Conservation (phyloP, 2,888 invertebrate genomes). For the Neoscelio sp. region DNA sequence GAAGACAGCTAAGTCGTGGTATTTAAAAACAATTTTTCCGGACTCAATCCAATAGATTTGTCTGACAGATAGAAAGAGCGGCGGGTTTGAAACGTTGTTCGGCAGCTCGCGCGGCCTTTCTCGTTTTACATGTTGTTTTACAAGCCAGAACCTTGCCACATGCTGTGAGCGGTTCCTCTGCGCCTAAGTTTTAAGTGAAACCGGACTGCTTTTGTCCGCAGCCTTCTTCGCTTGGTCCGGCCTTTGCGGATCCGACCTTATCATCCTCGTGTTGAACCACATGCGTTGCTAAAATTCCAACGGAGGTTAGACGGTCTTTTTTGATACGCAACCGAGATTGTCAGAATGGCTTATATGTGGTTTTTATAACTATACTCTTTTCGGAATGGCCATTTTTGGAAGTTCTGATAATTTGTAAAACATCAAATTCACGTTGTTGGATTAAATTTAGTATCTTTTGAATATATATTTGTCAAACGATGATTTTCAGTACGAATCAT, state of each 20-base stretch:
- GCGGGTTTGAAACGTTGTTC: constrained; percentile 48
- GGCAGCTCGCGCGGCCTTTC: constrained; percentile 71
- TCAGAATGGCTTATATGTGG: constrained; percentile 32
- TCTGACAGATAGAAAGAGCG: constrained; percentile 72
- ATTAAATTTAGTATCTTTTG: constrained; percentile 54
- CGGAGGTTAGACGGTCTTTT: constrained; percentile 51
- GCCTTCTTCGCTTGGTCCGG: constrained; percentile 36
- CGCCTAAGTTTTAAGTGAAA: constrained; percentile 68
- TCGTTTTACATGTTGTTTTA: constrained; percentile 82
- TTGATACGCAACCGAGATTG: constrained; percentile 51
- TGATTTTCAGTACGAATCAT: too few relatives aligned
- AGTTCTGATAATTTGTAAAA: constrained; percentile 63
- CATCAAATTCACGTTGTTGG: constrained; percentile 42
- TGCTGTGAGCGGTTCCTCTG: constrained; percentile 69
- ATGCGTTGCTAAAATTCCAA: constrained; percentile 65
- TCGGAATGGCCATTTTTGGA: constrained; percentile 49
- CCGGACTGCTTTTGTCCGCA: constrained; percentile 66
- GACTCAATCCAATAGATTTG: constrained; percentile 71
- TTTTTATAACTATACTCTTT: constrained; percentile 52
- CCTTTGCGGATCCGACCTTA: constrained; percentile 56
- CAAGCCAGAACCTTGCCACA: constrained; percentile 75
- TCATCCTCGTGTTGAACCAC: constrained; percentile 51
- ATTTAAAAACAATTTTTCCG: constrained; percentile 64
- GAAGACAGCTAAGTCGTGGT: constrained; percentile 3
- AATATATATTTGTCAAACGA: constrained; percentile 60